Evolutionary conservation across 2,888 invertebrate genomes (phyloP), one percentile per base, ranked within the genome.

Genomic region (Rhagophthalmus giganteus): DNA sequence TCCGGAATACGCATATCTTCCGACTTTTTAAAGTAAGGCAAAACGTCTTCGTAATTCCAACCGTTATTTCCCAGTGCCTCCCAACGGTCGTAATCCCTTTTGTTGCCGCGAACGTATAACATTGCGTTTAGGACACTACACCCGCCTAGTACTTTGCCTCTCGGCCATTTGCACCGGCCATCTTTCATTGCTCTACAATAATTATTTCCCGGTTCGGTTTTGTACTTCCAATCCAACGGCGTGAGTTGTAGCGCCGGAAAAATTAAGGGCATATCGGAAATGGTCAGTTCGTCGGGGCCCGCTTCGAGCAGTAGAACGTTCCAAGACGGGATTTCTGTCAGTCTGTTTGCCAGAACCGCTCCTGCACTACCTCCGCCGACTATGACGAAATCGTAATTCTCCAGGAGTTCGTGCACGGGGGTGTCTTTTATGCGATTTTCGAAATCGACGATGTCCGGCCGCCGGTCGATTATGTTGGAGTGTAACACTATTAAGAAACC

Each of bases 81-180:
- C 94, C 94, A 95, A n/a, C 79, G 76, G 65, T 95, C 90, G 70
- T 92, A 95, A 69, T 94, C 94, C 1, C 76, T 79, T 38, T 81
- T 81, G 68, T 94, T 92, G 0, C 94, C 94, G 41, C 94, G 78
- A 0, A 93, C 78, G 65, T 94, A 94, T 49, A 91, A 78, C 94
- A 95, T 94, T 10, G 92, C 94, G 70, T 94, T 94, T 1, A 94
- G 74, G 1, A 87, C 87, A 64, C 91, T 90, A 8, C 86, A 86
- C 0, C 94, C 94, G 12, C 87, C 87, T 11, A 90, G 76, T 3
- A 87, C 85, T 76, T 87, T 88, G 0, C 87, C 92, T 14, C 92
- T 79, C 0, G 89, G 89, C 88, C 88, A 89, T 58, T 82, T 83
- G 63, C 88, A 88, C 39, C 77, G 74, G 4, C 76, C 77, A 27